These are phyloP conservation scores for Semotilus atromaculatus DNA, from an alignment of 2,797 vertebrate species.

Conservation along the genomic window DNA sequence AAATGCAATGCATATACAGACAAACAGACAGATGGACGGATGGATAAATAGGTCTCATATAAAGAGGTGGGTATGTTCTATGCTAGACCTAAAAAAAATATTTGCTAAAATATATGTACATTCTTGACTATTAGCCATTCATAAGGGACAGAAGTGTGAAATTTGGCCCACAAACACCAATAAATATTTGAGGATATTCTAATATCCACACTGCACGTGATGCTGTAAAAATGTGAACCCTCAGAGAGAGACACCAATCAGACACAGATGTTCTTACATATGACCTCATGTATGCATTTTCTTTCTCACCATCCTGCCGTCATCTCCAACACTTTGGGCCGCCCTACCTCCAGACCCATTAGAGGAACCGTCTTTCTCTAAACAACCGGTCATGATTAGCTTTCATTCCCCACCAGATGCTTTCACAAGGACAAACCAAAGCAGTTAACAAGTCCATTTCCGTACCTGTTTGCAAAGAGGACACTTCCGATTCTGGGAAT, in stretches of 20 bases:
- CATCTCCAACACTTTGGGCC: constrained; percentile 27
- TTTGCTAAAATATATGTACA: neutral
- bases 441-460: constrained; percentile 59
- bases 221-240: constrained; percentile 32
- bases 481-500: constrained; percentile 48
- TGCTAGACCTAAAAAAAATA: neutral
- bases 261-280: constrained; percentile 72
- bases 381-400: constrained; percentile 54
- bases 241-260: constrained; percentile 61
- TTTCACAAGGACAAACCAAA: constrained; percentile 41
- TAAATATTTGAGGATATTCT: constrained; percentile 13
- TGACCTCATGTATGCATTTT: constrained; percentile 62
- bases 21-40: neutral
- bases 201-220: constrained; percentile 27
- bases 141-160: constrained; percentile 24
- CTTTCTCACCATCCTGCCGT: constrained; percentile 24
- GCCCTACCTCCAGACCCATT: constrained; percentile 29
- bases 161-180: constrained; percentile 39
- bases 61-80: neutral
- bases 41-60: no score
- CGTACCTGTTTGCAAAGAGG: constrained; percentile 45
- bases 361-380: constrained; percentile 51
- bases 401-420: constrained; percentile 48
- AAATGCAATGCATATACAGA: neutral
- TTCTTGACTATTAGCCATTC: neutral